A percentile compares a stretch with the other conserved stretches of the same genome.
Evolutionary conservation across 2,113 vertebrate genomes (phyloP).

Genomic region (Gymnocephalus cernua): DNA sequence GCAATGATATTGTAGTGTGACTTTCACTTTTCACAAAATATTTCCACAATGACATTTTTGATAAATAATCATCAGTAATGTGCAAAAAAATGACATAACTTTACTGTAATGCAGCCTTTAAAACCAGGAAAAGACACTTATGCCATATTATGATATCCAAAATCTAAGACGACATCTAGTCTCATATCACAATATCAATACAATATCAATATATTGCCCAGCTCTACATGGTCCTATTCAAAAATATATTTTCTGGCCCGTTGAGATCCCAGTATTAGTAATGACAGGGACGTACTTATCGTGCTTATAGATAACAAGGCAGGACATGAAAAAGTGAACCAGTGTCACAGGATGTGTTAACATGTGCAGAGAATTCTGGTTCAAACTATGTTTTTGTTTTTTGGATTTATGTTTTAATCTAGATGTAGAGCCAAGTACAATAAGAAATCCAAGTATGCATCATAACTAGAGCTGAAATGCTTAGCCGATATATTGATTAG

Average conservation of each 20-base stretch:
- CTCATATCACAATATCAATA: too few relatives aligned
- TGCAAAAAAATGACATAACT: too few relatives aligned
- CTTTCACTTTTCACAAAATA: too few relatives aligned
- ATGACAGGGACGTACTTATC: neutral
- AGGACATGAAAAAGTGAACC: neutral
- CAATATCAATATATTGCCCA: too few relatives aligned
- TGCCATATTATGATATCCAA: too few relatives aligned
- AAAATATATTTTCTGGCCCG: neutral
- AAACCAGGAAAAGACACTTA: too few relatives aligned
- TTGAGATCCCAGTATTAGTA: neutral
- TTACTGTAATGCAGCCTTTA: too few relatives aligned
- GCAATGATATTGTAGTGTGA: too few relatives aligned
- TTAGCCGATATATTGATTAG: neutral
- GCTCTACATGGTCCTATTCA: slow-evolving; percentile 8
- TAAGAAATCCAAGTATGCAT: slow-evolving; percentile 3
- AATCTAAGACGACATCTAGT: too few relatives aligned
- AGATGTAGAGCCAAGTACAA: neutral
- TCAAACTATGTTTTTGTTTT: neutral
- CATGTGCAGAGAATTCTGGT: neutral
- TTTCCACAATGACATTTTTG: too few relatives aligned
- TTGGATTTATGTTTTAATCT: slow-evolving; percentile 18
- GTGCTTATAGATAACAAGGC: neutral
- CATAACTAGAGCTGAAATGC: slow-evolving; percentile 5
- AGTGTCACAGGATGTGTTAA: too few relatives aligned
- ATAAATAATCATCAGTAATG: too few relatives aligned